Percentiles rank a stretch among this genome's conserved stretches.
These are phyloP conservation scores for Chunga burmeisteri DNA, from an alignment of 2,113 vertebrate genomes.

Conservation along the genomic window DNA sequence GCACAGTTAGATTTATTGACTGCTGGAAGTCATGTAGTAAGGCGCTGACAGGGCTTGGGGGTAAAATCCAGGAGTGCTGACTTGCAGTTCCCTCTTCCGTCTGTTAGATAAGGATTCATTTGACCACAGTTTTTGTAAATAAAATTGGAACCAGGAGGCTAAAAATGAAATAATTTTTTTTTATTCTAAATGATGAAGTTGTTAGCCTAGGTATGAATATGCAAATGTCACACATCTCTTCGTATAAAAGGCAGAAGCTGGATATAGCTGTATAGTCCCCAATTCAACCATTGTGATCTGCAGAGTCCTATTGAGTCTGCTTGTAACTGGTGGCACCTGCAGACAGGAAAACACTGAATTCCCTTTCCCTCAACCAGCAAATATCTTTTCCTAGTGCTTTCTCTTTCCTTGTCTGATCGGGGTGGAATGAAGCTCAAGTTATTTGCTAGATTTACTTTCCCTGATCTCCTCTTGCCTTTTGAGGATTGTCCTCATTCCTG, in stretches of 20 bases:
- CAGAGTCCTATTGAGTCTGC: not conserved
- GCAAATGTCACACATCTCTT: fast-evolving
- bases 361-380: not conserved
- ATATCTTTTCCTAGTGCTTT: not conserved
- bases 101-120: not conserved
- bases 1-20: not conserved
- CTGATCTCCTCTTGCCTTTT: not conserved
- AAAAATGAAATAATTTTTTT: not conserved
- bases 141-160: not conserved
- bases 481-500: not conserved
- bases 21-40: not conserved
- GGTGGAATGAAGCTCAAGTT: not conserved
- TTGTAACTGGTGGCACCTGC: not conserved
- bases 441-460: not conserved
- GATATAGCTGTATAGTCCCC: not conserved
- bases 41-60: not conserved
- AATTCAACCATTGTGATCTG: not conserved
- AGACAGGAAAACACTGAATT: not conserved
- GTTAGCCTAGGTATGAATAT: not conserved
- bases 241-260: not conserved
- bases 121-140: not conserved
- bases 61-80: not conserved
- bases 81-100: not conserved
- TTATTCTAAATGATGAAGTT: not conserved
- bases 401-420: not conserved